These are phyloP conservation scores for Sandelia bainsii DNA, from an alignment of 2,797 vertebrate genomes.

Conservation along the genomic window DNA sequence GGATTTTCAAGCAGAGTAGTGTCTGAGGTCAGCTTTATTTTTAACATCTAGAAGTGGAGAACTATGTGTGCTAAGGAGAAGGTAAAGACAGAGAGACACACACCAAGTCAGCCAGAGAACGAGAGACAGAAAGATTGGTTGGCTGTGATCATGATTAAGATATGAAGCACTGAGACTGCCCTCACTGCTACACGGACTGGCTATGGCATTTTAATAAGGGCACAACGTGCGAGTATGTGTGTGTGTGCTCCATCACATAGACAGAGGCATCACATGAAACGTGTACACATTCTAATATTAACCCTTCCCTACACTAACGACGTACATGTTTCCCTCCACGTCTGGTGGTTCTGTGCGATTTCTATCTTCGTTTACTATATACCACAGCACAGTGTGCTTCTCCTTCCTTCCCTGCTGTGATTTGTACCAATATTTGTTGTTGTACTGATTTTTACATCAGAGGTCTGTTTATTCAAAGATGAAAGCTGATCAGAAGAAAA, in stretches of 20 bases:
- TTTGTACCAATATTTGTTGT: constrained; percentile 28
- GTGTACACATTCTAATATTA: constrained; percentile 30
- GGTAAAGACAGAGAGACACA: constrained; percentile 1
- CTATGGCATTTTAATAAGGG: constrained; percentile 62
- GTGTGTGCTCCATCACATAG: constrained; percentile 29
- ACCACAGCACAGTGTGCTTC: constrained; percentile 13
- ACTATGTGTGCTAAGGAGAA: constrained; percentile 13
- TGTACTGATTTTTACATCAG: constrained; percentile 43
- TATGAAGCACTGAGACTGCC: constrained; percentile 71
- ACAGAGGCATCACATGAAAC: constrained; percentile 47
- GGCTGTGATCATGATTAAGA: constrained; percentile 66
- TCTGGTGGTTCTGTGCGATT: constrained; percentile 23
- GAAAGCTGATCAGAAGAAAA: constrained; percentile 2
- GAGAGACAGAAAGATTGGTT: constrained; percentile 30
- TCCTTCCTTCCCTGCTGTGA: constrained; percentile 9
- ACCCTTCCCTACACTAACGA: constrained; percentile 26
- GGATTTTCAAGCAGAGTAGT: not conserved
- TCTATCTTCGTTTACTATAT: constrained; percentile 7
- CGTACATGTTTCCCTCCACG: constrained; percentile 20
- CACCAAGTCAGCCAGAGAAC: constrained; percentile 8
- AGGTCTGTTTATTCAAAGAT: constrained; percentile 23
- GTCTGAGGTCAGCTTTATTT: constrained; percentile 13
- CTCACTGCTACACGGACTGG: constrained; percentile 58
- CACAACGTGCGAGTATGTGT: constrained; percentile 27
- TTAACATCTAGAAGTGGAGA: not conserved